Base-by-base conservation (phyloP, 2,797 vertebrate genomes). In the Spea hammondii region DNA sequence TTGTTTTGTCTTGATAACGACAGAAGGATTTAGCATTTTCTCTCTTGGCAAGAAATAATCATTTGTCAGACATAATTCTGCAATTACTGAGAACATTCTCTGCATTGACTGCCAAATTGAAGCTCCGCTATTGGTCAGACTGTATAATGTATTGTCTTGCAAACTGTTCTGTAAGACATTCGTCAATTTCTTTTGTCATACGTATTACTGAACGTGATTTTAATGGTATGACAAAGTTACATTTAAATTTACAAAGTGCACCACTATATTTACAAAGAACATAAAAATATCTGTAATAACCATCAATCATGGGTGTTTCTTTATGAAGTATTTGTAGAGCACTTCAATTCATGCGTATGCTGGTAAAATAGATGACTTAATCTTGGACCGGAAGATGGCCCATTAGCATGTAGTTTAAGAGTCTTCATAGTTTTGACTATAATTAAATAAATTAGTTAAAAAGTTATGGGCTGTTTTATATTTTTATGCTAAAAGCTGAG, bases 11-110 rank as follows among this genome's bases (percentile, higher is more conserved):
- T 74, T 65, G 59, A 44, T 60, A 50, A 1, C 13, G 10, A 6
- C 10, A 62, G n/a, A 17, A 9, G 6, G 59, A 62, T 62, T 62
- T 66, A 49, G 54, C 73, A 74, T 65, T 74, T 51, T 65, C 73
- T 45, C 47, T 14, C 17, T 13, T 46, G 62, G 32, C 50, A 55
- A 10, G 73, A 53, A 13, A 46, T 62, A 74, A 62, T 64, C 4
- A 65, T 49, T 74, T 66, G 11, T 65, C 46, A 69, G 65, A 60
- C 53, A 32, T 12, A 6, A 46, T n/a, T 13, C 17, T 59, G 7
- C 55, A 9, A 54, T 5, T 17, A 62, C 59, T 4, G n/a, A 62
- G 59, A 17, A 62, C 59, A 62, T 4, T 17, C 55, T 14, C 12
- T 57, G 4, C 9, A 5, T 17, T 62, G 14, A 9, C 59, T 62